Evolutionary conservation across 2,888 invertebrate genomes (phyloP), one percentile per base, ranked within the genome.

Genomic region (Phytoseiulus persimilis): DNA sequence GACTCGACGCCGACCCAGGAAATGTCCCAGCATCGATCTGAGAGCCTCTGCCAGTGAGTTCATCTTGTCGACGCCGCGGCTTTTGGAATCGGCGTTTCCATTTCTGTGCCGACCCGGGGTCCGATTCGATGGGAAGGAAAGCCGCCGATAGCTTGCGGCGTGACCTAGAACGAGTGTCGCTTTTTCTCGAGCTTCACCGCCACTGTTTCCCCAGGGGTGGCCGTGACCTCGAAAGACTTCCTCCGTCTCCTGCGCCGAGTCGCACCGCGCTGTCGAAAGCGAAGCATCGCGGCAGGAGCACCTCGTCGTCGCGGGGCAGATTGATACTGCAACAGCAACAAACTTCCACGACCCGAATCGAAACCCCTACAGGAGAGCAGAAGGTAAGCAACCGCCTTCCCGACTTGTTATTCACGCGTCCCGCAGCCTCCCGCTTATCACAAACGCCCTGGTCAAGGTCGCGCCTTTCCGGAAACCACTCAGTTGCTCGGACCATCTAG

Each of bases 1-100:
- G 87, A 87, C 18, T 87, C 87, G 23, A 87, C 87, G 28, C 87
- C 87, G 87, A 87, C 87, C 6, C 87, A 87, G 87, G 87, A 87
- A 14, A 65, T 65, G 18, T 65, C 65, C 65, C 65, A 65, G 18
- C 65, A 65, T 65, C 65, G 14, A 65, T 65, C 65, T 2, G 65
- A 65, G 28, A 65, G 28, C 28, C 14, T 65, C 65, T 65, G 65
- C 28, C 65, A 23, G 65, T 65, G 65, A 18, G 65, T 65, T 65
- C 1, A 65, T 23, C 11, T 2, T 23, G 5, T 65, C 65, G 46
- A 39, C 9, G 9, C 39, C 39, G 39, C 39, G 39, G 39, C 9
- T 39, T 39, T 39, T 39, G 39, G 9, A 39, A 6, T 6, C 9
- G 39, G 39, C n/a, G n/a, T n/a, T n/a, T n/a, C n/a, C n/a, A n/a